Evolutionary conservation across 2,888 invertebrate genomes (phyloP).

Genomic region (Harmothoe impar): DNA sequence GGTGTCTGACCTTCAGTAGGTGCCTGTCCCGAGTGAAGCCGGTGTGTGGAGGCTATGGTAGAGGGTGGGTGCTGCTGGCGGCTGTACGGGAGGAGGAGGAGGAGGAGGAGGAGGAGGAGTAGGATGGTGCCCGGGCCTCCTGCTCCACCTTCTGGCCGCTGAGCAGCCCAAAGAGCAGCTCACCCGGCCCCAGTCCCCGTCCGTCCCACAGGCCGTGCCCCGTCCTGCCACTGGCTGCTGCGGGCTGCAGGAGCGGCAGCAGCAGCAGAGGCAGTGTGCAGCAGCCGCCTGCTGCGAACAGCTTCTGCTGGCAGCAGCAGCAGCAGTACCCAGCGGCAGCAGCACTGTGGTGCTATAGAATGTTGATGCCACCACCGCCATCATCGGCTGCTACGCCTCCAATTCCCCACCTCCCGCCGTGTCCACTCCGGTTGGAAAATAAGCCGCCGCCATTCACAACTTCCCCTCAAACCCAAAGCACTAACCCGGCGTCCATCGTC

Average conservation of each 20-base stretch:
- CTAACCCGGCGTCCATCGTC: not conserved
- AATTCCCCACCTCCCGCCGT: conserved; percentile 23
- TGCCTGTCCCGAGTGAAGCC: conserved; percentile 10
- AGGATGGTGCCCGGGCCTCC: not conserved
- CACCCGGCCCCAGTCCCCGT: not conserved
- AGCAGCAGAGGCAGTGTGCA: not conserved
- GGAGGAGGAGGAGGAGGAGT: not conserved
- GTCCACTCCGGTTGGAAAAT: conserved; percentile 29
- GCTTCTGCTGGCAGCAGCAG: not conserved
- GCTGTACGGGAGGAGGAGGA: not conserved
- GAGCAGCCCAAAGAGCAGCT: conserved; percentile 20
- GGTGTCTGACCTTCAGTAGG: conserved; percentile 26
- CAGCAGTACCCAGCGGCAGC: not conserved
- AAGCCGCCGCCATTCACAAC: not conserved
- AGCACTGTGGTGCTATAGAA: conserved; percentile 35
- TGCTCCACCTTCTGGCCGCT: not conserved
- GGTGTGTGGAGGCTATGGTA: not conserved
- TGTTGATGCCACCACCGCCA: conserved; percentile 48
- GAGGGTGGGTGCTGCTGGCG: not conserved
- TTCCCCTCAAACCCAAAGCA: not conserved
- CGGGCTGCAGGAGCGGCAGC: not conserved
- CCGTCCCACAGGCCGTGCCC: not conserved
- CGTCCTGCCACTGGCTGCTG: not conserved
- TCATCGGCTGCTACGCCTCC: conserved; percentile 41
- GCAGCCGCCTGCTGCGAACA: not conserved